Evolutionary conservation across 2,888 invertebrate genomes (phyloP).

Genomic region (Pilophorus perplexus): DNA sequence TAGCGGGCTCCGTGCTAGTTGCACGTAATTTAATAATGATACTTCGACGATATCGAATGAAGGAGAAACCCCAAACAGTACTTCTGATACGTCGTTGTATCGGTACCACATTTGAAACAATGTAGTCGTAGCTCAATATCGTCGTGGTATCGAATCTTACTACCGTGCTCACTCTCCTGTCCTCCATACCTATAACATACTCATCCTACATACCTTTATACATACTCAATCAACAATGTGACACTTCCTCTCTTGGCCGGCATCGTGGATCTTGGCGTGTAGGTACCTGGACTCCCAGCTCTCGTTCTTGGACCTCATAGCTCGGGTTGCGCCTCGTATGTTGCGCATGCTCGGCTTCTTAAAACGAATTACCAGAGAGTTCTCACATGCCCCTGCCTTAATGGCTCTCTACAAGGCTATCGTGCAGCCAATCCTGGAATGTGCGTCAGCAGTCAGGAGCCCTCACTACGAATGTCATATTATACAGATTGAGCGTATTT

Average conservation of each 20-base stretch:
- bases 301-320: not conserved
- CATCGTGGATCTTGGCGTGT: not conserved
- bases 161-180: too few relatives aligned
- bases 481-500: not conserved
- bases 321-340: not conserved
- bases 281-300: not conserved
- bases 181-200: too few relatives aligned
- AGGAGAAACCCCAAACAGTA: too few relatives aligned
- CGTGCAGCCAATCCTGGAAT: not conserved
- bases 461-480: not conserved
- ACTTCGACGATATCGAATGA: too few relatives aligned
- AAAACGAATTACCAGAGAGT: not conserved
- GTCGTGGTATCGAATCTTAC: too few relatives aligned
- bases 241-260: not conserved
- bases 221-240: not conserved
- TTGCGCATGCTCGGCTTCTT: not conserved
- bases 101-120: too few relatives aligned
- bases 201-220: too few relatives aligned
- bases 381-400: too few relatives aligned
- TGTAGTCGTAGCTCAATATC: too few relatives aligned
- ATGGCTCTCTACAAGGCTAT: not conserved
- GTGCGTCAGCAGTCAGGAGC: not conserved
- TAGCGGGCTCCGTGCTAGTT: too few relatives aligned
- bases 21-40: too few relatives aligned
- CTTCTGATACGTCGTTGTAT: too few relatives aligned